Conservation (phyloP, 2,888 invertebrate species). For the Anoplius nigerrimus region DNA sequence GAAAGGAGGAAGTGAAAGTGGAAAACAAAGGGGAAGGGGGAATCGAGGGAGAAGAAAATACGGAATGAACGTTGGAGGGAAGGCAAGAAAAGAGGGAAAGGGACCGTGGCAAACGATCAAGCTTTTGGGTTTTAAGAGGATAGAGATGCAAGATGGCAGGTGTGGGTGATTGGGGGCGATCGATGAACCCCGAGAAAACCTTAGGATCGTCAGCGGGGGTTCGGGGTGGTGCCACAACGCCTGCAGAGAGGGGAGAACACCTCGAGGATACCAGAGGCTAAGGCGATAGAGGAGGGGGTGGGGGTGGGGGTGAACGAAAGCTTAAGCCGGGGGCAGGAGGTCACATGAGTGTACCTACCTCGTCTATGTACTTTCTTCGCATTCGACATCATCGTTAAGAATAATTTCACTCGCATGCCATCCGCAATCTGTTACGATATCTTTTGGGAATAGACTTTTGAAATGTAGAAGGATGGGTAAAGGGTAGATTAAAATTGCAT, state of each 20-base stretch:
- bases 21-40: not conserved
- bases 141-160: slow-evolving; percentile 63
- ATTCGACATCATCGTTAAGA: slow-evolving; percentile 22
- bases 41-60: not conserved
- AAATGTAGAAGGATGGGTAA: too few relatives aligned
- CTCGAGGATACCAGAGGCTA: slow-evolving; percentile 48
- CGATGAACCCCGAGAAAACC: slow-evolving; percentile 71
- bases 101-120: slow-evolving; percentile 25
- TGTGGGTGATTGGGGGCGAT: slow-evolving; percentile 72
- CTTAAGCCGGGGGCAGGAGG: slow-evolving; percentile 62
- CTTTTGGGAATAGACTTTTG: too few relatives aligned
- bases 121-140: slow-evolving; percentile 63
- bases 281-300: slow-evolving; percentile 28
- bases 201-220: slow-evolving; percentile 47
- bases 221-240: slow-evolving; percentile 32
- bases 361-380: slow-evolving; percentile 50
- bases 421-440: too few relatives aligned
- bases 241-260: slow-evolving; percentile 33
- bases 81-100: slow-evolving; percentile 28
- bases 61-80: slow-evolving; percentile 5
- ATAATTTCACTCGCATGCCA: not conserved
- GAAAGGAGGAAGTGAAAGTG: not conserved
- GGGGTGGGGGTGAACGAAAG: slow-evolving; percentile 42
- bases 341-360: slow-evolving; percentile 61
- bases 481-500: too few relatives aligned